A percentile compares a stretch with the other conserved stretches of the same genome.
Evolutionary conservation across 2,888 invertebrate species (phyloP).

Genomic region (Hirtodrosophila alboralis): DNA sequence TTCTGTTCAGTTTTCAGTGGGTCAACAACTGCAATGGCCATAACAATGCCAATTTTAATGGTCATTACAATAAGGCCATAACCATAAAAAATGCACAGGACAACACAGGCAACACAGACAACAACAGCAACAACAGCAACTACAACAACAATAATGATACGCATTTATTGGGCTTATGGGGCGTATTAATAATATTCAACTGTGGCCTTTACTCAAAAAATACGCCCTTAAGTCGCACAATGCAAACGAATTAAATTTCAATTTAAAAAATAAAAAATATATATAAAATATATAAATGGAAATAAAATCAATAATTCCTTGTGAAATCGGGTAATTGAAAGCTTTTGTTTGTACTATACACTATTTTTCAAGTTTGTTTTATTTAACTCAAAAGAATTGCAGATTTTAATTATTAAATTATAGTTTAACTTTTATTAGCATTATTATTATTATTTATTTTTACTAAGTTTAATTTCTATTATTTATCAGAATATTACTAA

Average conservation of each 20-base stretch:
- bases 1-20: constrained; percentile 45
- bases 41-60: constrained; percentile 77
- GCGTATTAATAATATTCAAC: constrained; percentile 73
- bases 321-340: no score
- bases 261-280: constrained; percentile 37
- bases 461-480: no score
- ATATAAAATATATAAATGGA: neutral
- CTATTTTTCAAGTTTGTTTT: no score
- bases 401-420: no score
- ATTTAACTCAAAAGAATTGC: no score
- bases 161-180: constrained; percentile 77
- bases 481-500: no score
- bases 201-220: constrained; percentile 30
- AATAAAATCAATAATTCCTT: no score
- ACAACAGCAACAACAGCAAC: constrained; percentile 16
- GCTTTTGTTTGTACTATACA: no score
- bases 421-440: no score
- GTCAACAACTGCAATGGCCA: constrained; percentile 35
- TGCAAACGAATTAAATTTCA: constrained; percentile 71
- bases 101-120: constrained; percentile 39
- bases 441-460: no score
- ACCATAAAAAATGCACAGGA: constrained; percentile 67
- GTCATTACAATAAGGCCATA: constrained; percentile 72
- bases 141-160: constrained; percentile 41
- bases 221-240: constrained; percentile 40